These are phyloP conservation scores for Blastobasis lacticolella DNA, from an alignment of 2,888 invertebrate genomes.

Conservation along the genomic window DNA sequence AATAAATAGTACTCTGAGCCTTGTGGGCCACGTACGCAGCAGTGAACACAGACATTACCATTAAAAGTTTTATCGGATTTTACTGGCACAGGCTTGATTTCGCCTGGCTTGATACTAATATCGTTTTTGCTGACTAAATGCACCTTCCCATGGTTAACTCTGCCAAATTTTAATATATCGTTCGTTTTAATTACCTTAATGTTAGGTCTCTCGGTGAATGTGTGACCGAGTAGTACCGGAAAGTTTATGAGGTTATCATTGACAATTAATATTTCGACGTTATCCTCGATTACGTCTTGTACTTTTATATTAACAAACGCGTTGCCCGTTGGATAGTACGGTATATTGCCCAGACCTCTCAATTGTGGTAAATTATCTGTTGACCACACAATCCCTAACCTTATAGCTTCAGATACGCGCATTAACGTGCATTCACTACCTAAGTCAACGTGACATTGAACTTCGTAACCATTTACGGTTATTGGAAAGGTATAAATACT, in stretches of 20 bases:
- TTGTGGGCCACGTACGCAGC: constrained; percentile 1
- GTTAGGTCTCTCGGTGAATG: constrained; percentile 4
- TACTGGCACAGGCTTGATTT: neutral
- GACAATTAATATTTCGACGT: no score
- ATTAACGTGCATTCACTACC: constrained; percentile 5
- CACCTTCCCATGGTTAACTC: neutral
- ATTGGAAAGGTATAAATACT: neutral
- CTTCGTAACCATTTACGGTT: neutral
- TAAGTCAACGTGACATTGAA: constrained; percentile 1
- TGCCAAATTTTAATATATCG: neutral
- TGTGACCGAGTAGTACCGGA: constrained; percentile 1
- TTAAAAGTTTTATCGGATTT: neutral
- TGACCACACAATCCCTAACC: neutral
- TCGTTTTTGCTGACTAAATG: neutral
- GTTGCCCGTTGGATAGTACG: neutral
- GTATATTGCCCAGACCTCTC: neutral
- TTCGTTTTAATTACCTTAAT: constrained; percentile 2
- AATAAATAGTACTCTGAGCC: neutral
- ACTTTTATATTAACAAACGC: neutral
- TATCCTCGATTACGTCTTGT: constrained; percentile 6
- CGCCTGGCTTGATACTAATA: neutral
- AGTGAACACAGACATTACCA: constrained; percentile 2
- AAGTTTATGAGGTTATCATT: neutral
- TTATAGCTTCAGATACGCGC: neutral
- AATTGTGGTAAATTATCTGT: constrained; percentile 1